These are phyloP conservation scores for Nemapogon koenigi DNA, from an alignment of 2,888 invertebrate species.

Conservation along the genomic window DNA sequence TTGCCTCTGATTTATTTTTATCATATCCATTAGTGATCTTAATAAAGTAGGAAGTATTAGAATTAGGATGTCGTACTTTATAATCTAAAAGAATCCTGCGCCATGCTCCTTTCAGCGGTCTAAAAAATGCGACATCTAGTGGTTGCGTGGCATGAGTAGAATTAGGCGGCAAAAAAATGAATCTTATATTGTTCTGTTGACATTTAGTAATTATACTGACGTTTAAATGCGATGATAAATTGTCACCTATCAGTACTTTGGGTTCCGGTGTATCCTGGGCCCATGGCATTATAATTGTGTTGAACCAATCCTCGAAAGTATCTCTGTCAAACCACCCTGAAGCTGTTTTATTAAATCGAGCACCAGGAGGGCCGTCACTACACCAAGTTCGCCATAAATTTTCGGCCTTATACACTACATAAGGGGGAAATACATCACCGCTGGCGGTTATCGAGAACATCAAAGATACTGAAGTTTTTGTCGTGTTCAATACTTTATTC, in stretches of 20 bases:
- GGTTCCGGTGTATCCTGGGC: too few relatives aligned
- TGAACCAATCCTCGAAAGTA: constrained; percentile 28
- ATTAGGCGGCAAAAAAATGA: constrained; percentile 5
- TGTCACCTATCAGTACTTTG: too few relatives aligned
- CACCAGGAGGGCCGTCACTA: constrained; percentile 26
- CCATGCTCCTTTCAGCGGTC: constrained; percentile 4
- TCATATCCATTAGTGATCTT: too few relatives aligned
- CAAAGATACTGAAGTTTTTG: constrained; percentile 28
- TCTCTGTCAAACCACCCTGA: constrained; percentile 32
- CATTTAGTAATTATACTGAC: constrained; percentile 2
- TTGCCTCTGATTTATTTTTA: too few relatives aligned
- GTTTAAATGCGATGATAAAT: neutral
- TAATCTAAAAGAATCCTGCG: too few relatives aligned
- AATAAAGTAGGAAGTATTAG: too few relatives aligned
- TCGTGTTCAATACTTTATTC: constrained; percentile 26
- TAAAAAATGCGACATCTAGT: constrained; percentile 4
- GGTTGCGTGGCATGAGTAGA: constrained; percentile 5
- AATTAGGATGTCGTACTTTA: too few relatives aligned
- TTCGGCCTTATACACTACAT: constrained; percentile 36
- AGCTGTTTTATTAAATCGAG: constrained; percentile 29
- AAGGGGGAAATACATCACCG: constrained; percentile 29
- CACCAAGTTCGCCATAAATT: constrained; percentile 34
- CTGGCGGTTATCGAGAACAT: constrained; percentile 33
- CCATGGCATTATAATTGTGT: constrained; percentile 16
- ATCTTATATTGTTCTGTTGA: constrained; percentile 2